These are phyloP conservation scores for Callosobruchus maculatus DNA, from an alignment of 2,888 invertebrate species.

Conservation along the genomic window DNA sequence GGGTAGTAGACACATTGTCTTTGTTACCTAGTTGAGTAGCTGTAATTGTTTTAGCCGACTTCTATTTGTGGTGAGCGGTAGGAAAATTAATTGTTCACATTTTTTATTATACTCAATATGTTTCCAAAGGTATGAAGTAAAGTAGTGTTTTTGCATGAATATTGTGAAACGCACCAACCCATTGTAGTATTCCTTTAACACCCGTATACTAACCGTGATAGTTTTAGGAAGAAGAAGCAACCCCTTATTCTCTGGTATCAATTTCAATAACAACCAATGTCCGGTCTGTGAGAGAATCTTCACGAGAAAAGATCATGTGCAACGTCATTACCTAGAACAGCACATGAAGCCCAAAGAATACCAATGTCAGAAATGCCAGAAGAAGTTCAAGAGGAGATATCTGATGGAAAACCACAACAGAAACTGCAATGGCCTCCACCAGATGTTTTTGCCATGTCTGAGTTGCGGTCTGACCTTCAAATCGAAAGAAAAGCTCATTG, in stretches of 20 bases:
- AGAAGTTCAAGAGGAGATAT: constrained; percentile 34
- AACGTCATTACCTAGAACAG: constrained; percentile 29
- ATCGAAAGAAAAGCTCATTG: neutral
- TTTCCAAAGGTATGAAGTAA: too few relatives aligned
- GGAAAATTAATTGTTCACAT: too few relatives aligned
- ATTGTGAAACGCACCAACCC: too few relatives aligned
- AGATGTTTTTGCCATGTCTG: neutral
- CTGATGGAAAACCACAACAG: constrained; percentile 35
- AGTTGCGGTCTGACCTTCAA: neutral
- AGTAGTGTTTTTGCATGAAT: too few relatives aligned
- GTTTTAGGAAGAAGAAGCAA: neutral
- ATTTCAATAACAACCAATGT: constrained; percentile 29
- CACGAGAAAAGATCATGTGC: constrained; percentile 37
- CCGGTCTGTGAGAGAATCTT: constrained; percentile 36
- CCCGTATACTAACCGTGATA: neutral
- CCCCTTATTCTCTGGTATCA: constrained; percentile 20
- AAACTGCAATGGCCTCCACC: constrained; percentile 21
- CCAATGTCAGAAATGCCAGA: constrained; percentile 30
- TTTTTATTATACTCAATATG: too few relatives aligned
- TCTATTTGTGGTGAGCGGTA: too few relatives aligned
- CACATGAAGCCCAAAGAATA: constrained; percentile 25
- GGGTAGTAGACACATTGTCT: too few relatives aligned
- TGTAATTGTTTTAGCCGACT: too few relatives aligned
- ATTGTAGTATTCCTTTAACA: neutral
- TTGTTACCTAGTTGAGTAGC: too few relatives aligned